Evolutionary conservation across 1,140 invertebrate species (phyloP).

Genomic region (Globodera rostochiensis): DNA sequence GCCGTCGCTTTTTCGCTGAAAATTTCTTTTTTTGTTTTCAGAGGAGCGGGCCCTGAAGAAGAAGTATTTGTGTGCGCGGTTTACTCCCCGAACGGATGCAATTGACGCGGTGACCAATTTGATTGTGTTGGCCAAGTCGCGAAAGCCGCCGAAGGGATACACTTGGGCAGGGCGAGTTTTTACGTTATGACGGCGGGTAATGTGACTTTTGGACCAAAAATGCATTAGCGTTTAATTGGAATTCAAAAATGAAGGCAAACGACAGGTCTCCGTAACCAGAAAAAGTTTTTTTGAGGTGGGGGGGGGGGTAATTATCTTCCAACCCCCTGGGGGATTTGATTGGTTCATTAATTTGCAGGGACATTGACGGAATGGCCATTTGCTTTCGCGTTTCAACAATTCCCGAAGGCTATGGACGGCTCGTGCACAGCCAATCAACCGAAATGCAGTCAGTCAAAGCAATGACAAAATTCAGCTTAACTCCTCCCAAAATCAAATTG

Average conservation of each 20-base stretch:
- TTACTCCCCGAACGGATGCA: conserved; percentile 51
- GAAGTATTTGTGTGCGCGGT: conserved; percentile 51
- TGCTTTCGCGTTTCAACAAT: conserved; percentile 51
- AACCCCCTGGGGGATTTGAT: not conserved
- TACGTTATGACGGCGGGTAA: not conserved
- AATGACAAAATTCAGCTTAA: too few relatives aligned
- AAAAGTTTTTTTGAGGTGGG: too few relatives aligned
- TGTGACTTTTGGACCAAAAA: not conserved
- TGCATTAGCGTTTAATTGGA: too few relatives aligned
- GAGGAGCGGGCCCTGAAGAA: conserved; percentile 54
- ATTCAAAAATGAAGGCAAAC: too few relatives aligned
- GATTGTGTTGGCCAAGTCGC: conserved; percentile 38
- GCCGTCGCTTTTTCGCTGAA: not conserved
- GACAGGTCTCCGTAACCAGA: too few relatives aligned
- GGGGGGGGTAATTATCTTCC: too few relatives aligned
- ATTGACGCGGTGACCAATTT: conserved; percentile 52
- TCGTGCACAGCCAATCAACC: conserved; percentile 39
- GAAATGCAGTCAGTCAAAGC: conserved; percentile 27
- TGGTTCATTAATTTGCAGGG: conserved; percentile 36
- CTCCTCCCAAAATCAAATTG: not conserved
- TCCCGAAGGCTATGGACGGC: conserved; percentile 43
- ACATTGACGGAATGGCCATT: conserved; percentile 48
- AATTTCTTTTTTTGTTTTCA: conserved; percentile 32
- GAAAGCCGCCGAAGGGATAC: conserved; percentile 52
- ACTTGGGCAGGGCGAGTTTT: conserved; percentile 45